Conservation (phyloP, 2,888 invertebrate species). For the Pogonocherus hispidulus region DNA sequence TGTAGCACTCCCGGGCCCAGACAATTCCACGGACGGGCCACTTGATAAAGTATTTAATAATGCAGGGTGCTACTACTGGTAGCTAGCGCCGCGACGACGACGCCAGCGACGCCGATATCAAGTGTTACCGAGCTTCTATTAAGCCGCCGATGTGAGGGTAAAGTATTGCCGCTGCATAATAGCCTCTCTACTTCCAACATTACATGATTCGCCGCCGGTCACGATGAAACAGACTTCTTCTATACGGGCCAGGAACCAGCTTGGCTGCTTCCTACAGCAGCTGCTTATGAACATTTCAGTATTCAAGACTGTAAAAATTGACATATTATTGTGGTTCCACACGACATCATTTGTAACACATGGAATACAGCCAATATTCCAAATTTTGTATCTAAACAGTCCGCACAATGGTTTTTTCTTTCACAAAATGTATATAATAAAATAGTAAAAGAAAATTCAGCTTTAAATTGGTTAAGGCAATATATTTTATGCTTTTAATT, state of each 20-base stretch:
- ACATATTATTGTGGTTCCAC: too few species aligned
- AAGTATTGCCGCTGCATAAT: constrained; percentile 49
- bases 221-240: neutral
- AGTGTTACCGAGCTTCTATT: constrained; percentile 48
- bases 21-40: constrained; percentile 45
- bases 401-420: too few species aligned
- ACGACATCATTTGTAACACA: too few species aligned
- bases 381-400: too few species aligned
- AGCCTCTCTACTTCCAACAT: constrained; percentile 36
- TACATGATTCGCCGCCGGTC: constrained; percentile 37
- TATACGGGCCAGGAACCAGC: constrained; percentile 15
- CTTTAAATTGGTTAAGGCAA: too few species aligned
- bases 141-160: constrained; percentile 43
- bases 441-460: too few species aligned
- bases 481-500: too few species aligned
- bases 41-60: constrained; percentile 53
- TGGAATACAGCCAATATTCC: too few species aligned
- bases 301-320: too few species aligned
- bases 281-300: too few species aligned
- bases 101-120: constrained; percentile 37
- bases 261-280: neutral
- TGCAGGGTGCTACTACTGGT: constrained; percentile 46
- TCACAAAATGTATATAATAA: too few species aligned
- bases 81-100: constrained; percentile 1
- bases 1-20: constrained; percentile 31